Percentiles rank a stretch among this genome's conserved stretches.
phyloP scores from a whole-genome alignment of 2,797 vertebrate species.

The Lagodon rhomboides region DNA sequence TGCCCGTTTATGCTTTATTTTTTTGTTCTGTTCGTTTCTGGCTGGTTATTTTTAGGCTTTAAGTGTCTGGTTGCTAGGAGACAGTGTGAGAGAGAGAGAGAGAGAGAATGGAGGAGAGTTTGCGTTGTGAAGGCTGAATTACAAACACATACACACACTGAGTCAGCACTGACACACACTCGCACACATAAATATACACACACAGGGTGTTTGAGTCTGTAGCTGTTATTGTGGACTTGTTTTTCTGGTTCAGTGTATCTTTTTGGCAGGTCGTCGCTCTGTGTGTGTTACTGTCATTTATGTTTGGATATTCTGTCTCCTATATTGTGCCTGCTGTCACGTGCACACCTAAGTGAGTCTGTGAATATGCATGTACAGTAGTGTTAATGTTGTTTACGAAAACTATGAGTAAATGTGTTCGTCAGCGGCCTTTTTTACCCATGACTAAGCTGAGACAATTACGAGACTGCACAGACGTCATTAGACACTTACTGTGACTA shows the following conservation, averaged over 20 bases:
- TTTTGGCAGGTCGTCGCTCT: slow-evolving; percentile 56
- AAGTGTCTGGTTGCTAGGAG: slow-evolving; percentile 91
- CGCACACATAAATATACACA: slow-evolving; percentile 57
- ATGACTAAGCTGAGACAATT: too few relatives aligned
- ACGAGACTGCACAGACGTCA: too few relatives aligned
- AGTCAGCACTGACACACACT: slow-evolving; percentile 85
- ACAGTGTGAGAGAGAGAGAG: slow-evolving; percentile 76
- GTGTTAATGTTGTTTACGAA: background rate
- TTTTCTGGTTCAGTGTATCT: slow-evolving; percentile 81
- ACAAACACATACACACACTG: slow-evolving; percentile 86
- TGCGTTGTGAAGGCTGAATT: slow-evolving; percentile 88
- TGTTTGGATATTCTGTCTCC: slow-evolving; percentile 43
- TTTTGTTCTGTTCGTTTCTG: slow-evolving; percentile 88
- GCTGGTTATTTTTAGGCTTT: slow-evolving; percentile 88
- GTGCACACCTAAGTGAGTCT: slow-evolving; percentile 12
- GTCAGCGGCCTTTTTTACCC: too few relatives aligned
- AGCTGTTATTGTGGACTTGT: slow-evolving; percentile 83
- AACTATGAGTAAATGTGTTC: too few relatives aligned
- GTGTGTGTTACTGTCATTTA: slow-evolving; percentile 63
- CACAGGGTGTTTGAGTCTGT: slow-evolving; percentile 69
- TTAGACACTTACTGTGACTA: too few relatives aligned
- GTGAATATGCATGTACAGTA: background rate
- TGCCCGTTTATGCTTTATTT: slow-evolving; percentile 87
- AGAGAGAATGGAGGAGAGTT: slow-evolving; percentile 80
- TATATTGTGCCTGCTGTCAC: slow-evolving; percentile 39